phyloP scores from a whole-genome alignment of 2,888 invertebrate species.

The Lagria hirta region DNA sequence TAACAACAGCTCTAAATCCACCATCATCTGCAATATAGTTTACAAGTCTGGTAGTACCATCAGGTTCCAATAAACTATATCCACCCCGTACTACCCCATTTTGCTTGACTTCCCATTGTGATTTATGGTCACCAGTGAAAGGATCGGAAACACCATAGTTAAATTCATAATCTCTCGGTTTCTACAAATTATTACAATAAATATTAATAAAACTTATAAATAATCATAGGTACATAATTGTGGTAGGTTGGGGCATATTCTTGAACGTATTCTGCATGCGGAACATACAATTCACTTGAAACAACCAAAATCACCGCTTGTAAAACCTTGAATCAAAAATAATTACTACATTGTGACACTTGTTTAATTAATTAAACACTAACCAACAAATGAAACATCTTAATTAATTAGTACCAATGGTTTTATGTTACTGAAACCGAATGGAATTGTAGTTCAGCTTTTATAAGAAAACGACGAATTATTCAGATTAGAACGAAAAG shows the following conservation, averaged over 20 bases:
- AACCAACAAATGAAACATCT: conserved; percentile 38
- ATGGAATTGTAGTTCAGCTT: conserved; percentile 29
- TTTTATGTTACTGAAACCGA: conserved; percentile 34
- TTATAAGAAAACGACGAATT: conserved; percentile 37
- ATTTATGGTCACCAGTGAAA: conserved; percentile 49
- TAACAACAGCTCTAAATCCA: conserved; percentile 49
- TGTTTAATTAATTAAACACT: conserved; percentile 28
- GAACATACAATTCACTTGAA: conserved; percentile 21
- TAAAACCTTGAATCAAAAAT: conserved; percentile 24
- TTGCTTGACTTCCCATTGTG: conserved; percentile 49
- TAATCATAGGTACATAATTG: conserved; percentile 41
- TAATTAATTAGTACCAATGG: conserved; percentile 14
- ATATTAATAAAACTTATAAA: conserved; percentile 13
- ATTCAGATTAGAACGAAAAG: conserved; percentile 33
- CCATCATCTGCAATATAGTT: conserved; percentile 49
- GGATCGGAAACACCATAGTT: conserved; percentile 50
- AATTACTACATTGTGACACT: conserved; percentile 14
- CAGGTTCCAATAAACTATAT: conserved; percentile 49
- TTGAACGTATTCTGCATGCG: conserved; percentile 28
- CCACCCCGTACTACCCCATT: conserved; percentile 48
- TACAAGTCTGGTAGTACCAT: conserved; percentile 49
- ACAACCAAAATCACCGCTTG: conserved; percentile 24
- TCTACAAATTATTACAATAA: conserved; percentile 28
- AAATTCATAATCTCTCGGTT: conserved; percentile 45
- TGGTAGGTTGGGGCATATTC: conserved; percentile 45